Evolutionary conservation across 2,113 vertebrate genomes (phyloP).

Genomic region (Phaetusa simplex): DNA sequence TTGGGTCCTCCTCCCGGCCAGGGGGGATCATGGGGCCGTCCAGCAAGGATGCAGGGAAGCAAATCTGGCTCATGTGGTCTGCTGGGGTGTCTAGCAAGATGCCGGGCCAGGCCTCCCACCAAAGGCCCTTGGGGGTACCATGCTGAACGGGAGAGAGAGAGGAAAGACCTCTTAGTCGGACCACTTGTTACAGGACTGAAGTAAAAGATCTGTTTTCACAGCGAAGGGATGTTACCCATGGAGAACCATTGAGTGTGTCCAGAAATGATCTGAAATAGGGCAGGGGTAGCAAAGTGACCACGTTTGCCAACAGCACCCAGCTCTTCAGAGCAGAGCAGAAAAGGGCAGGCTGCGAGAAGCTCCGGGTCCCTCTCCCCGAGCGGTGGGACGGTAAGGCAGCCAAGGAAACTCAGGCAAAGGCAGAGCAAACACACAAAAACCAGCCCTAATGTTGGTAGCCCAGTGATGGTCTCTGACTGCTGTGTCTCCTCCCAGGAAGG

Average conservation of each 20-base stretch:
- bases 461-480: not conserved
- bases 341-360: not conserved
- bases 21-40: not conserved
- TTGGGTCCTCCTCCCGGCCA: not conserved
- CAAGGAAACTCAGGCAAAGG: not conserved
- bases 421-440: not conserved
- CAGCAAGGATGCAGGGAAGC: not conserved
- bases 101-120: not conserved
- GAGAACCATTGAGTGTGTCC: not conserved
- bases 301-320: not conserved
- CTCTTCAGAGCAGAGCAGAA: not conserved
- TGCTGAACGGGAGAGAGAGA: not conserved
- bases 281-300: not conserved
- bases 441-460: not conserved
- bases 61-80: not conserved
- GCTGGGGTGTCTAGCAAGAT: not conserved
- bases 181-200: not conserved
- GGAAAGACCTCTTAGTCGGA: not conserved
- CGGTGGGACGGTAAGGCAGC: not conserved
- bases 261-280: not conserved
- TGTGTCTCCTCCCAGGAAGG: not conserved
- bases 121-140: rapidly evolving
- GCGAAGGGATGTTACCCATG: not conserved
- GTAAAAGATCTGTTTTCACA: not conserved
- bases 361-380: not conserved